A percentile compares a stretch with the other conserved stretches of the same genome.
Conservation (phyloP, 2,797 vertebrate genomes). For the Bradypodion ventrale region DNA sequence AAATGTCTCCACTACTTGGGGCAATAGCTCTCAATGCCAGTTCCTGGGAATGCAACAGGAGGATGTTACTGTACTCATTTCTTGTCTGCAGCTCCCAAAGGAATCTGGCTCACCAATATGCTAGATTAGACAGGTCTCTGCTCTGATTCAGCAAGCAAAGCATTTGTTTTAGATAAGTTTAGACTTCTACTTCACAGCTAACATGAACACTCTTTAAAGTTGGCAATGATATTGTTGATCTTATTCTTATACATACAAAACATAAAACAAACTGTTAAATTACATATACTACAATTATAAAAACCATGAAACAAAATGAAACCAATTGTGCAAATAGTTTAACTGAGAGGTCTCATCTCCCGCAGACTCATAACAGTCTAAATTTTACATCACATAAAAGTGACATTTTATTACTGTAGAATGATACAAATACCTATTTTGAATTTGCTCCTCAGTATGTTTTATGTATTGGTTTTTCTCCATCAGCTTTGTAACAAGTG, state of each 20-base stretch:
- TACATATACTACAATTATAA: neutral
- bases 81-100: neutral
- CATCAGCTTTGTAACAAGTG: conserved; percentile 92
- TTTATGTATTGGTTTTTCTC: conserved; percentile 96
- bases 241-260: neutral
- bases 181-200: neutral
- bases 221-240: neutral
- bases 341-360: neutral
- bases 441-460: conserved; percentile 91
- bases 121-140: neutral
- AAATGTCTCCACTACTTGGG: too few species aligned
- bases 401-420: conserved; percentile 10
- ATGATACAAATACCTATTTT: conserved; percentile 82
- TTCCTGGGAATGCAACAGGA: neutral
- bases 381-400: neutral
- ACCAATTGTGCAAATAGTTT: neutral
- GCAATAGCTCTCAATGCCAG: neutral
- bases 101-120: neutral
- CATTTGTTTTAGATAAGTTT: neutral
- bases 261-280: neutral
- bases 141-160: neutral
- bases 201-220: neutral
- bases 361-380: conserved; percentile 22
- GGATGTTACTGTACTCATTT: too few species aligned
- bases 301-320: neutral